Conservation (phyloP, 2,888 invertebrate genomes). For the Cecidostiba fungosa region DNA sequence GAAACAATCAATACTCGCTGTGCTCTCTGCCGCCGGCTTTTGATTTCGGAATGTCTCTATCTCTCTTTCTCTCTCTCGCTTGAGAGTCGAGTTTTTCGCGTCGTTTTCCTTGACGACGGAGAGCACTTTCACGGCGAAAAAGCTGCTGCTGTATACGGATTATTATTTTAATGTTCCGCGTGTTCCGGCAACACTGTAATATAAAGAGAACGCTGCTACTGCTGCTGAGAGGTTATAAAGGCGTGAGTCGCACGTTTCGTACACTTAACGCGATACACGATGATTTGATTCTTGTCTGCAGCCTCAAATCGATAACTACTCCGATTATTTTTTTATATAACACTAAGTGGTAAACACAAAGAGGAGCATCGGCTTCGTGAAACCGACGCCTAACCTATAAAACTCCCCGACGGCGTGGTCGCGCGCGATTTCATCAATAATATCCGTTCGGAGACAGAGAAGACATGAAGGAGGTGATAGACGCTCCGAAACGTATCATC, state of each 20-base stretch:
- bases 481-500: neutral
- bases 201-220: slow-evolving; percentile 40
- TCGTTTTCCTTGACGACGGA: neutral
- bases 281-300: neutral
- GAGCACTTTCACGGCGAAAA: neutral
- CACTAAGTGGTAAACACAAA: neutral
- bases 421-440: neutral
- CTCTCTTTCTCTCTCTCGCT: neutral
- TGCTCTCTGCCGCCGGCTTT: slow-evolving; percentile 43
- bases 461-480: neutral
- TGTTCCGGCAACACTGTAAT: slow-evolving; percentile 33
- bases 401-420: neutral
- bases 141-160: neutral
- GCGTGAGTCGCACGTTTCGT: slow-evolving; percentile 30
- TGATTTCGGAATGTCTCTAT: slow-evolving; percentile 40
- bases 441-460: neutral
- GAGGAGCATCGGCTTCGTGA: neutral
- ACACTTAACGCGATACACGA: neutral
- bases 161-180: slow-evolving; percentile 2
- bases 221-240: neutral
- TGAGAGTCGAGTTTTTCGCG: neutral
- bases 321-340: neutral
- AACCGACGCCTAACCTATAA: neutral
- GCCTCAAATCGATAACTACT: neutral
- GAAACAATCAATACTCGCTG: slow-evolving; percentile 58